Evolutionary conservation across 2,113 vertebrate species (phyloP).

Genomic region (Channa argus): DNA sequence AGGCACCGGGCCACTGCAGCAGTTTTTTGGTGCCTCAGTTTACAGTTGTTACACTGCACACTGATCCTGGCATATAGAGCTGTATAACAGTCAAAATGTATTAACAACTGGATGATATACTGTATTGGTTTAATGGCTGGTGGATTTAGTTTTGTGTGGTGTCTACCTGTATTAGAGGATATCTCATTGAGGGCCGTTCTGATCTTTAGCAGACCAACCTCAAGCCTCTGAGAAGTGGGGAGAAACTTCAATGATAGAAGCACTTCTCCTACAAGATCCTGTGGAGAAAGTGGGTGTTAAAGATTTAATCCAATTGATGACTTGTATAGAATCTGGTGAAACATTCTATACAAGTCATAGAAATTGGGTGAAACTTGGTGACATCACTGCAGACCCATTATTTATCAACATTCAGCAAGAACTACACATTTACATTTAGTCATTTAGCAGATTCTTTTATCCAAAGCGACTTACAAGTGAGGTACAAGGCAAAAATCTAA

Average conservation of each 20-base stretch:
- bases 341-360: too few species aligned
- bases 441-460: too few species aligned
- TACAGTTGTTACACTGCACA: conserved; percentile 80
- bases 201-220: conserved; percentile 83
- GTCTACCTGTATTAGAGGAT: conserved; percentile 53
- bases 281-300: conserved; percentile 1
- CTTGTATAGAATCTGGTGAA: too few species aligned
- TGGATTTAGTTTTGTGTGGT: not conserved
- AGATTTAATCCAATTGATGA: not conserved
- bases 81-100: conserved; percentile 49
- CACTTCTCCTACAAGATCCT: conserved; percentile 84
- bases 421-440: too few species aligned
- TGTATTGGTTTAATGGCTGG: fast-evolving
- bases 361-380: too few species aligned
- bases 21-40: conserved; percentile 82
- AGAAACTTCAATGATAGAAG: conserved; percentile 84
- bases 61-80: conserved; percentile 78
- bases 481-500: too few species aligned
- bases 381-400: too few species aligned
- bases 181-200: conserved; percentile 53
- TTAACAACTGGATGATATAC: not conserved
- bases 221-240: conserved; percentile 84
- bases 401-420: too few species aligned
- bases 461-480: too few species aligned
- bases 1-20: conserved; percentile 50